Evolutionary conservation across 2,797 vertebrate genomes (phyloP), one percentile per base, ranked within the genome.

Genomic region (Varecia variegata): DNA sequence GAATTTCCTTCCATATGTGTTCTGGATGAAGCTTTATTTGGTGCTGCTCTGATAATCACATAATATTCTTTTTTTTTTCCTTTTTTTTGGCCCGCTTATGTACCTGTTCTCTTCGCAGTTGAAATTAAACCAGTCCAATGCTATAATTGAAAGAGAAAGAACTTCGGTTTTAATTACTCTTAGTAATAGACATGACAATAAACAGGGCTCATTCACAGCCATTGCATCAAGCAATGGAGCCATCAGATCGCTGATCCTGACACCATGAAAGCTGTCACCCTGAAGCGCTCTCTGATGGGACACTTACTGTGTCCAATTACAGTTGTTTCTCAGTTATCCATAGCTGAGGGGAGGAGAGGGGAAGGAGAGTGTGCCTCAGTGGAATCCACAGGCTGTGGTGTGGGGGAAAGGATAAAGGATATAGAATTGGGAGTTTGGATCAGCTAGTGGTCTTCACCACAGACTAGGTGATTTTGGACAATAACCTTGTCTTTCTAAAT

Each of bases 91-190:
- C 84, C 18, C 87, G 7, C 60, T 93, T 58, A 5, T 92, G 27
- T 92, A 79, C 58, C 81, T 93, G 50, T 87, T 60, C 67, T 58
- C 23, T 80, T 67, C 73, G 0, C 7, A 17, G 79, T 85, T 97
- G 43, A 38, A 27, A 93, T 98, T 89, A 93, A 97, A 62, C 27
- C 30, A 97, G 14, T 85, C 10, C 40, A 89, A 43, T 7, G 27
- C n/a, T 70, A 21, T 97, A 96, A 98, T 85, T 98, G 87, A 92
- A 96, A 95, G 74, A 92, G 87, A 94, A 97, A 94, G 15, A 83
- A 7, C 73, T 97, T 71, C 32, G 40, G 5, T 62, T 95, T 98
- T 98, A 98, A 98, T 98, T 98, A 92, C 87, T 79, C 86, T 91
- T 71, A 68, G 45, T 71, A 90, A 52, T 74, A 98, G 94, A 87